phyloP scores from a whole-genome alignment of 2,888 invertebrate genomes.

The Alviniconcha strummeri region DNA sequence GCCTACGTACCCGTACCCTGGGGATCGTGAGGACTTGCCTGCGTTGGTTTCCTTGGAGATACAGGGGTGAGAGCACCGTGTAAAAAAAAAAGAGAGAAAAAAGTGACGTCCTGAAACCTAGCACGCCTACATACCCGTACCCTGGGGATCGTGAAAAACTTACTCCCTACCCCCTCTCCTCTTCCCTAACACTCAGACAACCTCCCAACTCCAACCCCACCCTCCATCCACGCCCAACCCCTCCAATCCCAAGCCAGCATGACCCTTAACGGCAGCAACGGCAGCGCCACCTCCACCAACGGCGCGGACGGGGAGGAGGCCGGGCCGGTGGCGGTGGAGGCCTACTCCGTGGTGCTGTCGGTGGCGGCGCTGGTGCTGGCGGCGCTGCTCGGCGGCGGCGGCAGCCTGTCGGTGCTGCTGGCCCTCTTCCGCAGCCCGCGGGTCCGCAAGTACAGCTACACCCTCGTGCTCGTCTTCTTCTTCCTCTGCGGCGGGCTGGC shows the following conservation, averaged over 20 bases:
- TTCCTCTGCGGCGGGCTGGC: conserved; percentile 55
- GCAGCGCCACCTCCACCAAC: not conserved
- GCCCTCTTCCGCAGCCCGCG: conserved; percentile 54
- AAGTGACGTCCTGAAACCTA: not conserved
- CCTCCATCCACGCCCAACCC: not conserved
- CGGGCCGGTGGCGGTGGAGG: conserved; percentile 46
- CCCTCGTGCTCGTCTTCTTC: conserved; percentile 53
- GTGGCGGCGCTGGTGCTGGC: conserved; percentile 56
- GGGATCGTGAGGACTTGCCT: no score
- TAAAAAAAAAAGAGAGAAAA: no score
- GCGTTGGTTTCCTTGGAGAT: no score
- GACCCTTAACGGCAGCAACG: conserved; percentile 24
- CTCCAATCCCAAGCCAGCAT: not conserved
- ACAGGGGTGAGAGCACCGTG: no score
- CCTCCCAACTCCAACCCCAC: not conserved
- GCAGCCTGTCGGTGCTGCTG: conserved; percentile 56
- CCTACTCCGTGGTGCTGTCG: conserved; percentile 62
- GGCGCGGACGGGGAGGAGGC: not conserved
- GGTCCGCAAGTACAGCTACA: conserved; percentile 55
- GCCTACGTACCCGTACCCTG: no score
- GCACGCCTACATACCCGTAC: not conserved
- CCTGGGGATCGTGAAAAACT: no score
- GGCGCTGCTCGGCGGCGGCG: conserved; percentile 57
- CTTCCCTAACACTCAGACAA: not conserved
- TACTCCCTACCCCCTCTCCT: not conserved